These are phyloP conservation scores for Malurus elegans DNA, from an alignment of 2,113 vertebrate genomes.

Conservation along the genomic window DNA sequence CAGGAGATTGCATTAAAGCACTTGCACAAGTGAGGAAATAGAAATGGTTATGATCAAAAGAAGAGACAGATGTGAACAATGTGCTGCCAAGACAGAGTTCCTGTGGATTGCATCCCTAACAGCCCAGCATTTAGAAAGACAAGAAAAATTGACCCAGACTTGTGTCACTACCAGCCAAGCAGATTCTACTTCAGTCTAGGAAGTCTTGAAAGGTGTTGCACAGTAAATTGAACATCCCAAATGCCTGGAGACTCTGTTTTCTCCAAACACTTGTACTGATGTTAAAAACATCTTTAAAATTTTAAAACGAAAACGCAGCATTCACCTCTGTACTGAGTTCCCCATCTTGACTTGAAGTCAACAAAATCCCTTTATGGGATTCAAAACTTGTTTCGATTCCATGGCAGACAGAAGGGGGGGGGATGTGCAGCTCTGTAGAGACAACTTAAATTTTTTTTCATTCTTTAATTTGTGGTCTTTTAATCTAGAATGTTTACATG, in stretches of 20 bases:
- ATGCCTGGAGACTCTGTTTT: background rate
- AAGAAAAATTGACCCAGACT: background rate
- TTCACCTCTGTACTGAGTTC: background rate
- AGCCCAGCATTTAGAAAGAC: background rate
- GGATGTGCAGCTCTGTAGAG: background rate
- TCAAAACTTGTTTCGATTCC: background rate
- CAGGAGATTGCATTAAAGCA: background rate
- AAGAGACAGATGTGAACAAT: background rate
- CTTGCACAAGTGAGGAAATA: background rate
- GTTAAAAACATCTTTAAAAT: background rate
- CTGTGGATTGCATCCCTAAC: background rate
- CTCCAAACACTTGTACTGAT: background rate
- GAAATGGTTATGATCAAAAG: constrained; percentile 9
- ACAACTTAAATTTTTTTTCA: background rate
- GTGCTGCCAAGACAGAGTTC: background rate
- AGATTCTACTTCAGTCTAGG: background rate
- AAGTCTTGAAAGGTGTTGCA: background rate
- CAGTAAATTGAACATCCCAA: background rate
- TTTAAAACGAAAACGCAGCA: background rate
- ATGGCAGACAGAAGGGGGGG: background rate
- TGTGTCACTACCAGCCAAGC: background rate
- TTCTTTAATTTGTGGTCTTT: background rate
- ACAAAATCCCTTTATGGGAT: background rate
- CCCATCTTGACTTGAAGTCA: background rate
- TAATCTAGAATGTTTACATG: background rate